Evolutionary conservation across 1,140 invertebrate genomes (phyloP), one percentile per base, ranked within the genome.

Genomic region (Amyelois transitella): DNA sequence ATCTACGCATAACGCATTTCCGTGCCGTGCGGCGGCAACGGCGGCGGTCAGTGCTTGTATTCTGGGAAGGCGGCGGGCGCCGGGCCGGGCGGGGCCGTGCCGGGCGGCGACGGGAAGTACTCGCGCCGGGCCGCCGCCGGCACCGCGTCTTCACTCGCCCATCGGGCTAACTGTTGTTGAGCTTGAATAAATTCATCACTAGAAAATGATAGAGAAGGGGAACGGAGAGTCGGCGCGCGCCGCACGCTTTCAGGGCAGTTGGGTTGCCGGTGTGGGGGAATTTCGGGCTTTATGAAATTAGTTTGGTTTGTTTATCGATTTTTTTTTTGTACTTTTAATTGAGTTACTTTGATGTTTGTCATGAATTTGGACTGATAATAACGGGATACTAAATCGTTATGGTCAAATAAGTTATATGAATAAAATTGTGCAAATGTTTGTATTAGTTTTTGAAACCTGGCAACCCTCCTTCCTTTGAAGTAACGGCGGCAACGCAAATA

Each of bases 171-270:
- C 92, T 94, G 94, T 93, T 93, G 94, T 93, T 95, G 94, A 94
- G 94, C 94, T 94, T 95, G 94, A 94, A 95, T 94, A 94, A 95
- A 95, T 92, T 95, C 94, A 94, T 95, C 94, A 94, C 94, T 95
- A 94, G 92, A 95, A 94, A 94, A 94, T 93, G 93, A 93, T 92
- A 93, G 91, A 88, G 88, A 89, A 89, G 85, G 89, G 83, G 75
- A 84, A 86, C 83, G 86, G 86, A 85, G 83, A 87, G 84, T 83
- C 81, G 72, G 72, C 69, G 77, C 68, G 77, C 73, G 78, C 62
- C 45, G 43, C 19, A 1, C 1, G 10, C 32, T 38, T 14, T 14
- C 69, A 58, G 58, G 62, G 64, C 55, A 71, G 70, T 76, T 10
- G 25, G 25, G 32, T 38, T 38, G 32, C 12, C 32, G 12, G 32